A percentile compares a stretch with the other conserved stretches of the same genome.
Conservation (phyloP, 1,140 invertebrate species). For the Brevipalpus yothersi region DNA sequence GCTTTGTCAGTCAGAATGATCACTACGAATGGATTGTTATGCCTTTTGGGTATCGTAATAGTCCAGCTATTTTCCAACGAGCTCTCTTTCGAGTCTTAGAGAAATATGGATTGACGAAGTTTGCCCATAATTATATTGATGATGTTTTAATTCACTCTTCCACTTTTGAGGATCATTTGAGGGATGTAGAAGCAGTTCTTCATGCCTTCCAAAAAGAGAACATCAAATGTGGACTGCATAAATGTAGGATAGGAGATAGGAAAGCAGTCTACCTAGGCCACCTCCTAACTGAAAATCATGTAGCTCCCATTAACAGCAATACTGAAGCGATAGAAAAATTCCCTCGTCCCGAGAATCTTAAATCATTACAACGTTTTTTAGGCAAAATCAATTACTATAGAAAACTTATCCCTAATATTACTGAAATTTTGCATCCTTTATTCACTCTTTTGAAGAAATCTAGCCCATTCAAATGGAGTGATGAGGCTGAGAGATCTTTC, state of each 20-base stretch:
- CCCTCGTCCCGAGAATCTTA: slow-evolving; percentile 12
- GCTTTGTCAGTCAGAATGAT: slow-evolving; percentile 4
- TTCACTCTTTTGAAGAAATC: too few relatives aligned
- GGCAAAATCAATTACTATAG: slow-evolving; percentile 16
- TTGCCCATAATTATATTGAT: slow-evolving; percentile 17
- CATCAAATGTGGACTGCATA: slow-evolving; percentile 5
- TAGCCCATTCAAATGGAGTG: too few relatives aligned
- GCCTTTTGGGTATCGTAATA: slow-evolving; percentile 22
- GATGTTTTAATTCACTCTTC: slow-evolving; percentile 18
- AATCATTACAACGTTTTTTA: slow-evolving; percentile 21
- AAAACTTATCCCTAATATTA: slow-evolving; percentile 1
- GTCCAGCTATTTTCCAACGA: too few relatives aligned
- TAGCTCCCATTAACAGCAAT: slow-evolving; percentile 17
- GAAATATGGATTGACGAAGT: slow-evolving; percentile 7
- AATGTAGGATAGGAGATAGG: slow-evolving; percentile 5
- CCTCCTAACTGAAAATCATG: slow-evolving; percentile 12
- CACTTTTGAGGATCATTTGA: slow-evolving; percentile 8
- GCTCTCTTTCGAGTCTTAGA: slow-evolving; percentile 16
- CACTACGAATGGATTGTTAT: slow-evolving; percentile 13
- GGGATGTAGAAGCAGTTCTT: slow-evolving; percentile 1
- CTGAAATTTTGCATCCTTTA: background rate
- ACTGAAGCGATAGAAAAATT: slow-evolving; percentile 14
- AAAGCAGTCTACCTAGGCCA: slow-evolving; percentile 10
- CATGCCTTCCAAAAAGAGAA: background rate
- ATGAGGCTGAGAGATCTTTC: background rate